phyloP scores from a whole-genome alignment of 2,888 invertebrate species.

The Julus scandinavius region DNA sequence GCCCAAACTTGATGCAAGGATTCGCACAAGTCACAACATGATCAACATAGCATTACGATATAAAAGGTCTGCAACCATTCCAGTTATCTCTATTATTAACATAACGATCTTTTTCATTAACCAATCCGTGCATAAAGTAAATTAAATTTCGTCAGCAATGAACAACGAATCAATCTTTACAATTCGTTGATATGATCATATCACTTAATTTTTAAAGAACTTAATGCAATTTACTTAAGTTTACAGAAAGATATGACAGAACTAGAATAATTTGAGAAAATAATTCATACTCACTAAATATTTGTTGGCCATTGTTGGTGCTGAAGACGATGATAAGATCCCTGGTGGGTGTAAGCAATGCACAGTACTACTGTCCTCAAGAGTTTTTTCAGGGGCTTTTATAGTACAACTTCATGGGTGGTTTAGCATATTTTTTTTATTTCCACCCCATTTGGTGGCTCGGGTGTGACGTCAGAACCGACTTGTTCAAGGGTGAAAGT shows the following conservation, averaged over 20 bases:
- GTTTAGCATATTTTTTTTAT: not conserved
- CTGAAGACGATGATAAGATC: not conserved
- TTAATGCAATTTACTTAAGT: too few species aligned
- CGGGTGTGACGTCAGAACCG: not conserved
- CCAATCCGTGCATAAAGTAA: not conserved
- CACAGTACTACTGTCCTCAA: not conserved
- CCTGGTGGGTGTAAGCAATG: not conserved
- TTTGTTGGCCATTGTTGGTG: not conserved
- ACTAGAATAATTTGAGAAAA: not conserved
- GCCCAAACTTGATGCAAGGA: not conserved
- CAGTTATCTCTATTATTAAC: not conserved
- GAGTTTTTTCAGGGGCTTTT: slow-evolving; percentile 24
- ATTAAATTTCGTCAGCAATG: too few species aligned
- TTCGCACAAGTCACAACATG: not conserved
- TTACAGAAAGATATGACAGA: too few species aligned
- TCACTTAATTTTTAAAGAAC: too few species aligned
- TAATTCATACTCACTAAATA: slow-evolving; percentile 4
- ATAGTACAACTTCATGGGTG: not conserved
- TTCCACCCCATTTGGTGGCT: not conserved
- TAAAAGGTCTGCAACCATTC: not conserved
- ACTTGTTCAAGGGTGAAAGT: slow-evolving; percentile 30
- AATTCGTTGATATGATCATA: too few species aligned
- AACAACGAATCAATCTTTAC: too few species aligned
- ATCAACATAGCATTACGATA: not conserved
- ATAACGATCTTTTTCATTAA: not conserved